Percentiles rank a stretch among this genome's conserved stretches.
phyloP scores from a whole-genome alignment of 2,113 vertebrate genomes.

The Halcyon senegalensis region DNA sequence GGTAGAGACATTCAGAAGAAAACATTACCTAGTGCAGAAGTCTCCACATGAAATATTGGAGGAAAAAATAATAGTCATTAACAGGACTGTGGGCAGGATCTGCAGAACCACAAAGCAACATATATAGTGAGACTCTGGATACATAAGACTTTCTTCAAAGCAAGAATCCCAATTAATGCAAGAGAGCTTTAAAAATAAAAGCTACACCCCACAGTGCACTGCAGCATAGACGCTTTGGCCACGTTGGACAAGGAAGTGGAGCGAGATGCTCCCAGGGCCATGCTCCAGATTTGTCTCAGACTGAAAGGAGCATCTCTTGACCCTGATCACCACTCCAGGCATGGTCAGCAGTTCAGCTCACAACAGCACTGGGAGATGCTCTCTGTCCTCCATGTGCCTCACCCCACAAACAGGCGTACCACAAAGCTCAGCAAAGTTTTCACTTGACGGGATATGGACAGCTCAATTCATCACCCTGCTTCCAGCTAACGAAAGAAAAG shows the following conservation, averaged over 20 bases:
- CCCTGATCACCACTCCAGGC: not conserved
- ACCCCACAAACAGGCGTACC: not conserved
- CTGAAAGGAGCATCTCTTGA: not conserved
- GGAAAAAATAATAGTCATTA: constrained; percentile 23
- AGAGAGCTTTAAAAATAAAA: not conserved
- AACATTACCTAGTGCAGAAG: not conserved
- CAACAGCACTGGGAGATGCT: not conserved
- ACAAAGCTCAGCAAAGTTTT: not conserved
- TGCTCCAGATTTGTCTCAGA: not conserved
- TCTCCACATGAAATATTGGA: not conserved
- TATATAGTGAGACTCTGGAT: not conserved
- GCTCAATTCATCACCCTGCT: not conserved
- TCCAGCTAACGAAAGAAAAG: not conserved
- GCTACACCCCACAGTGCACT: not conserved
- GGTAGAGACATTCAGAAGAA: not conserved
- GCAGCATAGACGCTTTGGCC: not conserved
- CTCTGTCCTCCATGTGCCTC: not conserved
- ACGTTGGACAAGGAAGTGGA: not conserved
- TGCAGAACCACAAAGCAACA: constrained; percentile 44
- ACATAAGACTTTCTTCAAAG: constrained; percentile 29
- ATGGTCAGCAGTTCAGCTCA: not conserved
- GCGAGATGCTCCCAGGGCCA: not conserved
- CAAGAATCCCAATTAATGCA: constrained; percentile 45
- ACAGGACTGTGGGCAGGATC: not conserved
- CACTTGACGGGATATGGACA: not conserved